These are phyloP conservation scores for Pimpla rufipes DNA, from an alignment of 2,888 invertebrate species.

Conservation along the genomic window DNA sequence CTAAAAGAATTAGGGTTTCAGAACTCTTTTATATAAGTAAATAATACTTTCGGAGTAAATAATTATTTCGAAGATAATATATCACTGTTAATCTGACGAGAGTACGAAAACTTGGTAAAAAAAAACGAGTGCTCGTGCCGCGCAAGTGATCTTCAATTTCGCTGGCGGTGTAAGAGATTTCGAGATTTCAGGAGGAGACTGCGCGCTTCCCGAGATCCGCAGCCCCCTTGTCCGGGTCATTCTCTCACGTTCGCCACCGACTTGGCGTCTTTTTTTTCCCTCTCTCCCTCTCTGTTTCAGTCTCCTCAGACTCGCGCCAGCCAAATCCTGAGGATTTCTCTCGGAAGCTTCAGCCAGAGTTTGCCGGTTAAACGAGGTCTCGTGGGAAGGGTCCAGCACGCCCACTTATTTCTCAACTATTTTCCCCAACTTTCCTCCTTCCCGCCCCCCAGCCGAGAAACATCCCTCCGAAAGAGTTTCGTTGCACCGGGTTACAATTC, in stretches of 20 bases:
- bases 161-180: conserved; percentile 12
- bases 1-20: too few species aligned
- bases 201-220: not conserved
- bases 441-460: not conserved
- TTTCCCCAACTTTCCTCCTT: conserved; percentile 42
- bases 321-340: conserved; percentile 54
- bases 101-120: not conserved
- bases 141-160: not conserved
- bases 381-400: conserved; percentile 39
- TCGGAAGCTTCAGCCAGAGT: conserved; percentile 48
- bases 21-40: too few species aligned
- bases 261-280: not conserved
- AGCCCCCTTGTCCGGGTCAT: not conserved
- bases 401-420: conserved; percentile 64
- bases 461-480: conserved; percentile 25
- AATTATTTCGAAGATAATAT: not conserved
- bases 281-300: conserved; percentile 17
- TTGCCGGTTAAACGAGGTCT: conserved; percentile 63
- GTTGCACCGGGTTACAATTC: conserved; percentile 28
- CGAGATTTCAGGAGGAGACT: not conserved
- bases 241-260: not conserved
- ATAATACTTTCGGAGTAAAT: too few species aligned
- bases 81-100: not conserved
- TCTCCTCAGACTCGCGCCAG: conserved; percentile 21
- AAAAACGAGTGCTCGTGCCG: not conserved